A percentile compares a stretch with the other conserved stretches of the same genome.
Conservation (phyloP, 2,888 invertebrate species). For the Liodrosophila aerea region DNA sequence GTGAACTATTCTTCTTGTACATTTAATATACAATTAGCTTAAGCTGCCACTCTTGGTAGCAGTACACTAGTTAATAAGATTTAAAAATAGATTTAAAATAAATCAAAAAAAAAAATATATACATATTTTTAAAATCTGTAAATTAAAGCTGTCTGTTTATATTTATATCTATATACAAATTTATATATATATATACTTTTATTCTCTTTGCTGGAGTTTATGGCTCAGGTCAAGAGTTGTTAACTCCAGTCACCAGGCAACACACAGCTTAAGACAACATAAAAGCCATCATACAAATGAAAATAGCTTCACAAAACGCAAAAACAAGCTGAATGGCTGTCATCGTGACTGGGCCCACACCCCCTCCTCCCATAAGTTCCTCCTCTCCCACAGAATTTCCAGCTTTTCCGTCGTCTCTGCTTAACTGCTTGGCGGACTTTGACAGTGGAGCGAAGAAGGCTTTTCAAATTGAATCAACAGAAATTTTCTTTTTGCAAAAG, state of each 20-base stretch:
- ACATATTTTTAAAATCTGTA: too few relatives aligned
- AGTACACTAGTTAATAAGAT: too few relatives aligned
- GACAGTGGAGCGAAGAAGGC: constrained; percentile 46
- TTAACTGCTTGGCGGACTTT: constrained; percentile 45
- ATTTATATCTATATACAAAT: too few relatives aligned
- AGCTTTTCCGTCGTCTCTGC: constrained; percentile 1
- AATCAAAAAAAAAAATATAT: too few relatives aligned
- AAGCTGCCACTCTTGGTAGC: too few relatives aligned
- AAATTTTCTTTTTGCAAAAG: constrained; percentile 63
- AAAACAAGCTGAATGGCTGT: constrained; percentile 59
- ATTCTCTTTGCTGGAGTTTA: too few relatives aligned
- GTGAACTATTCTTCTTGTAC: too few relatives aligned
- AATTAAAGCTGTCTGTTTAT: too few relatives aligned
- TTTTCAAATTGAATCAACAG: constrained; percentile 77
- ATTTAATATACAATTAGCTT: too few relatives aligned
- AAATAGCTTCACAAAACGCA: constrained; percentile 35
- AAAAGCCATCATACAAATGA: constrained; percentile 33
- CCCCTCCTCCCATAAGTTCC: too few relatives aligned
- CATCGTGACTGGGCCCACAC: constrained; percentile 33
- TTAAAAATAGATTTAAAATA: too few relatives aligned
- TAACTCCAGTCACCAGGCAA: constrained; percentile 45
- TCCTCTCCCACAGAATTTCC: constrained; percentile 21
- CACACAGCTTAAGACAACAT: constrained; percentile 28
- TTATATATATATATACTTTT: too few relatives aligned
- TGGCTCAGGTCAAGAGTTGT: constrained; percentile 58